Base-by-base conservation (phyloP, 92 coral and sea anemone species). In the Meandrina meandrites region DNA sequence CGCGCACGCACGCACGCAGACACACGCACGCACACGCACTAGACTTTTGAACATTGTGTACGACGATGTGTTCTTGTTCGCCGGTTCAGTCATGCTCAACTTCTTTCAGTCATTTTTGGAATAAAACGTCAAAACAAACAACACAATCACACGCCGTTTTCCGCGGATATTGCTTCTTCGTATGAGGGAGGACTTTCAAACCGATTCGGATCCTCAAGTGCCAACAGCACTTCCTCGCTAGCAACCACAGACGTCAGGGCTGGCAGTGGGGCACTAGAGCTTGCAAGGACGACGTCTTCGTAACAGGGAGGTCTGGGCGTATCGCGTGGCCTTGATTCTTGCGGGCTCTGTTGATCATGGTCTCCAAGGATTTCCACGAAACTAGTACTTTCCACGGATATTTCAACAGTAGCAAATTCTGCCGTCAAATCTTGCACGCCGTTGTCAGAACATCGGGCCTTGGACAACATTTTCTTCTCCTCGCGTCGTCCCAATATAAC, bases 151-250 rank as follows among this genome's bases (percentile, higher is more conserved):
- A 36, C 50, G 8, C 4, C 48, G 48, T 36, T n/a, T 35, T 21
- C 78, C 28, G 27, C 6, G 28, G 72, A 34, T 53, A 48, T 30
- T 40, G 74, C 87, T 35, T 84, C 74, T 58, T 84, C 87, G 81
- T 84, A 74, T 7, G 80, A 56, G 17, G 87, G 87, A 0, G 80
- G 87, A 18, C 17, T 4, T 36, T 83, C 79, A 30, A 83, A 70
- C 31, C 14, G 36, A 27, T 8, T 40, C 27, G 34, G 15, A 74
- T 48, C 32, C 37, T n/a, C 80, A 15, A 75, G 45, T 4, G 12
- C 21, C 16, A 64, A 42, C n/a, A 62, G n/a, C 58, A 62, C 58
- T 67, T 81, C 54, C 42, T 81, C 34, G 81, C 4, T 77, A 27
- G 50, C 36, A 15, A 77, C 28, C 78, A 37, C 21, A 37, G 48